Percentiles rank a stretch among this genome's conserved stretches.
phyloP scores from a whole-genome alignment of 2,113 vertebrate genomes.

The Melanocharis versteri region DNA sequence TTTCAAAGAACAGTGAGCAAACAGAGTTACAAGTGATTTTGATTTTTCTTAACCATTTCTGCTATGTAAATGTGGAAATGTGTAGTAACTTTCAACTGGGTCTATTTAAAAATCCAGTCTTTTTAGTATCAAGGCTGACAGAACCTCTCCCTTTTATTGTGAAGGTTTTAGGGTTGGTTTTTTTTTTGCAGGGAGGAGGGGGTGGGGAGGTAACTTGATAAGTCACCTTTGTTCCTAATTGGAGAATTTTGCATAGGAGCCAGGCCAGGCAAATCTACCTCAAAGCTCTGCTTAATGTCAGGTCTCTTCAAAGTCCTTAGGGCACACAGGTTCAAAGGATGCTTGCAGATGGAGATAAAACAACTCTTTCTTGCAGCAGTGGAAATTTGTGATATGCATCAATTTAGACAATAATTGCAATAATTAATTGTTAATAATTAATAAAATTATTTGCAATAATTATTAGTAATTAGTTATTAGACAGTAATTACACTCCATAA shows the following conservation, averaged over 20 bases:
- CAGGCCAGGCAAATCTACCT: neutral
- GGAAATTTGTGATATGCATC: neutral
- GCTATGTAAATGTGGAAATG: too few species aligned
- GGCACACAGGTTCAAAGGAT: neutral
- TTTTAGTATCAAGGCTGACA: neutral
- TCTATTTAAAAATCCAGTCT: neutral
- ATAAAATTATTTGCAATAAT: too few species aligned
- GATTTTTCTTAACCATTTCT: neutral
- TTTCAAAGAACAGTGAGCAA: neutral
- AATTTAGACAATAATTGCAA: neutral
- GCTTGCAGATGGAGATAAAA: neutral
- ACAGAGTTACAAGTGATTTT: neutral
- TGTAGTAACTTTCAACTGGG: neutral
- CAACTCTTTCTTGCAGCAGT: neutral
- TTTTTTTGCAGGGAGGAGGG: rapidly evolving
- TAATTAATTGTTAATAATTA: neutral
- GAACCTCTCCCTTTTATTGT: neutral
- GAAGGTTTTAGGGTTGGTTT: neutral
- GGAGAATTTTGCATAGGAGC: neutral
- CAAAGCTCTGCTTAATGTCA: neutral
- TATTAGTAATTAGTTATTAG: neutral
- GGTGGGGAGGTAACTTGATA: neutral
- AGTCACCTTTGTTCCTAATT: neutral
- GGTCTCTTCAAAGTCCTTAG: neutral
- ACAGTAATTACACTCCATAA: neutral